Evolutionary conservation across 2,888 invertebrate species (phyloP).

Genomic region (Eumacrocentrus americanus): DNA sequence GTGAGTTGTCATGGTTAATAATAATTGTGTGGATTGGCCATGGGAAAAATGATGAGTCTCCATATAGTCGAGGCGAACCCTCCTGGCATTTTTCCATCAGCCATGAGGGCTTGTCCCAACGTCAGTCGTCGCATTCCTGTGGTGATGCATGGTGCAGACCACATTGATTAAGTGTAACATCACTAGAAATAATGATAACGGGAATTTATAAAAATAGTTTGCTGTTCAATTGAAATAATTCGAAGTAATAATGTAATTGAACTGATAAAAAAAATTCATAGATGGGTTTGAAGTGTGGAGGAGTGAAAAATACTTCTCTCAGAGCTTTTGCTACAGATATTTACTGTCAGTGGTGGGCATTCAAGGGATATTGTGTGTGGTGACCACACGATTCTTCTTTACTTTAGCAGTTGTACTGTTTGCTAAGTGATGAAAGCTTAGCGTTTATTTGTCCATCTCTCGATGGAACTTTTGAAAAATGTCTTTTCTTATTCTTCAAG

Average conservation of each 20-base stretch:
- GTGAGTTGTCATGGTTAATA: constrained; percentile 10
- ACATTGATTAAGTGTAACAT: constrained; percentile 24
- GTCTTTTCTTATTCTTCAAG: background rate
- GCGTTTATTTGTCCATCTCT: constrained; percentile 52
- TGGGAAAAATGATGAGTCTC: constrained; percentile 10
- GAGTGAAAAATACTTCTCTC: constrained; percentile 35
- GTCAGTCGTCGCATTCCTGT: constrained; percentile 30
- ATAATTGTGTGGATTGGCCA: background rate
- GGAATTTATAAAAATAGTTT: background rate
- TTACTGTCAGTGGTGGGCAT: constrained; percentile 47
- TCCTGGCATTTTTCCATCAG: constrained; percentile 39
- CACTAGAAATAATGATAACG: background rate
- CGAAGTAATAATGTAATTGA: background rate
- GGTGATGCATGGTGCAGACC: constrained; percentile 29
- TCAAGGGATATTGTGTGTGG: constrained; percentile 40
- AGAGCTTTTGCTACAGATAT: constrained; percentile 58
- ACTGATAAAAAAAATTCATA: background rate
- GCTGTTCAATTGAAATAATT: no score
- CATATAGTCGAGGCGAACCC: constrained; percentile 14
- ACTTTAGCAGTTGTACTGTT: constrained; percentile 47
- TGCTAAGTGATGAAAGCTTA: constrained; percentile 55
- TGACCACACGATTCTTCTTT: no score
- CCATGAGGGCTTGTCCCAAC: constrained; percentile 22
- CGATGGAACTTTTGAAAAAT: constrained; percentile 27
- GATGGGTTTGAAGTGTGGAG: background rate